Evolutionary conservation across 2,888 invertebrate species (phyloP), one percentile per base, ranked within the genome.

Genomic region (Lysandra bellargus): DNA sequence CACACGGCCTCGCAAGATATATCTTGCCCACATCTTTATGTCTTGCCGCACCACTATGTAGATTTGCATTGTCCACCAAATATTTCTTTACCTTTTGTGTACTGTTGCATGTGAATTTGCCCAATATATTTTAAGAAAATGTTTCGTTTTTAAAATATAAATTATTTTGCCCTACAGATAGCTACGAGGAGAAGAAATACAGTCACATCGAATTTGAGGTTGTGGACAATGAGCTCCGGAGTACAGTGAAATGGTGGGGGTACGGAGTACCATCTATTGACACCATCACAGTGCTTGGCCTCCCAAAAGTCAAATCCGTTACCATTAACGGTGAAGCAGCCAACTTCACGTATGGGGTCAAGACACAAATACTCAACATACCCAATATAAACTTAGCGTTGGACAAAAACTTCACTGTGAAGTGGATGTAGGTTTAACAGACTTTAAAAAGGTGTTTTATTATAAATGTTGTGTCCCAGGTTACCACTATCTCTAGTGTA

Each of bases 181-280:
- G 95, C 61, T 95, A 95, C 83, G 95, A 95, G 86, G 96, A 96
- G 83, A 94, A 95, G 80, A 94, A 94, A 82, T 96, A 95, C 89
- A 95, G 95, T 78, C 90, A 95, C 83, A 91, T 96, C 37, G 89
- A 92, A 61, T 96, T 96, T 87, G 84, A 83, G 0, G 84, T 90
- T 33, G 86, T 88, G 75, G 82, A 88, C 64, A 89, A 88, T 1
- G 87, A 89, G 44, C 80, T 93, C 0, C 84, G 81, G 1, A 92
- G 90, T 83, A 82, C 80, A 1, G 87, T 93, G 0, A 83, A 86
- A 14, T 94, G 94, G 94, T 95, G 95, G 95, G 95, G 94, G 0
- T 90, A 86, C 80, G 95, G 95, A 0, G 93, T 94, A 1, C 95
- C 95, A 0, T 84, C 90, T 0, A 78, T 95, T 14, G 87, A 90